Base-by-base conservation (phyloP, 2,797 vertebrate species). In the Catharus ustulatus region DNA sequence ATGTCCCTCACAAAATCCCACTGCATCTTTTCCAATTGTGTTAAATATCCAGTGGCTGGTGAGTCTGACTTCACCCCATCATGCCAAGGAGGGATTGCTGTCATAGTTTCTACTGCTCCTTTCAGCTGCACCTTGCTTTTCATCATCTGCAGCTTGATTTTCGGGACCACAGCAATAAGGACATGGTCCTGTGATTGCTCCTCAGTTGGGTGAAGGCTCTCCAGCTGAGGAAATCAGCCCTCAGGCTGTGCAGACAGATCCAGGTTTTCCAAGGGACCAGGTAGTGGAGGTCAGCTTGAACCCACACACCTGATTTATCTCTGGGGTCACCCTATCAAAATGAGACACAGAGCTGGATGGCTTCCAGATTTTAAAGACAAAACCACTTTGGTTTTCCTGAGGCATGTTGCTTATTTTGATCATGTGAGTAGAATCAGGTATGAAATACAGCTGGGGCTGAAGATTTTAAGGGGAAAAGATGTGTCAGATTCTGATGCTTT, bases 351-450 rank as follows among this genome's bases (percentile, higher is more conserved):
- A 61, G 3, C 5, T 74, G 10, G 5, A 23, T 43, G 24, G 9
- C 52, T 82, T 87, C 14, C 22, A 19, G 15, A 18, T 82, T 87
- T 74, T 82, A 76, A 87, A 81, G 84, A 30, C 14, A 74, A 91
- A 89, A 43, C 4, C 15, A 8, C 38, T 59, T 67, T 42, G 17
- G 10, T 87, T 83, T 91, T 85, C 32, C 54, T 62, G 15, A 49
- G 17, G 20, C 23, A 40, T 83, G 91, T 94, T 51, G 9, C 43
- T 78, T 77, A 26, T 74, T 89, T 84, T 27, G 61, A 3, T 59
- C 46, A 32, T 52, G 16, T 75, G 69, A 87, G 43, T 66, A 42
- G 46, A 27, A 66, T n/a, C 34, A 72, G 36, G 17, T 73, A 51
- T 49, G 73, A 89, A 91, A 83, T 48, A 68, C 29, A 29, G 13